Conservation (phyloP, 1,140 invertebrate genomes). For the Macrotrachela quadricornifera region DNA sequence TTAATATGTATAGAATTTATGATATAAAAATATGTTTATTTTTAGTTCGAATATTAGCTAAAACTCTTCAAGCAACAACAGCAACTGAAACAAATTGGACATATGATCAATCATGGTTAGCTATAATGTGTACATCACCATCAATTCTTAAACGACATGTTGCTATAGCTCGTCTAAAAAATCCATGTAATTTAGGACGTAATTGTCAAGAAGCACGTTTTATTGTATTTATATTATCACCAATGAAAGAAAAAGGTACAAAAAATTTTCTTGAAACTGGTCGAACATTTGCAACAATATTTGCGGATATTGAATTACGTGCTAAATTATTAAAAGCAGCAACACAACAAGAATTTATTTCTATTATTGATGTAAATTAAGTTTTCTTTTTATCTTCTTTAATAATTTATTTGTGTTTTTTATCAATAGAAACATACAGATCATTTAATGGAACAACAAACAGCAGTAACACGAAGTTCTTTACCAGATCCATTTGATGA, state of each 20-base stretch:
- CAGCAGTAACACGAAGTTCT: slow-evolving; percentile 27
- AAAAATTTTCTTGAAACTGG: slow-evolving; percentile 44
- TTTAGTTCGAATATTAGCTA: background rate
- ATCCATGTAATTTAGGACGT: slow-evolving; percentile 40
- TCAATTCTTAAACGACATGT: slow-evolving; percentile 37
- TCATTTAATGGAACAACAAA: slow-evolving; percentile 36
- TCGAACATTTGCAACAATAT: slow-evolving; percentile 43
- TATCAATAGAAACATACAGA: slow-evolving; percentile 35
- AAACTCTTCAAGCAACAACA: background rate
- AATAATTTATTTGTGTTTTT: slow-evolving; percentile 10
- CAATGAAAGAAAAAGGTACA: slow-evolving; percentile 46
- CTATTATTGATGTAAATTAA: slow-evolving; percentile 2
- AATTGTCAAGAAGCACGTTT: slow-evolving; percentile 42
- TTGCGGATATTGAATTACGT: slow-evolving; percentile 41
- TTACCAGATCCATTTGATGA: slow-evolving; percentile 17
- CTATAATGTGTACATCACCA: slow-evolving; percentile 30
- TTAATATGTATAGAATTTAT: too few species aligned
- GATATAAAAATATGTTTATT: background rate
- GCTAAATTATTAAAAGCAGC: slow-evolving; percentile 34
- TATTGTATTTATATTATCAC: slow-evolving; percentile 41
- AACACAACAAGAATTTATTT: slow-evolving; percentile 25
- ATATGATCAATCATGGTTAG: background rate
- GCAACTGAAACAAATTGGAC: background rate
- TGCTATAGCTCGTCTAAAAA: slow-evolving; percentile 38
- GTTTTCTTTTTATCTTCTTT: background rate